phyloP scores from a whole-genome alignment of 1,140 invertebrate species.

The Leptonema lineaticorne region DNA sequence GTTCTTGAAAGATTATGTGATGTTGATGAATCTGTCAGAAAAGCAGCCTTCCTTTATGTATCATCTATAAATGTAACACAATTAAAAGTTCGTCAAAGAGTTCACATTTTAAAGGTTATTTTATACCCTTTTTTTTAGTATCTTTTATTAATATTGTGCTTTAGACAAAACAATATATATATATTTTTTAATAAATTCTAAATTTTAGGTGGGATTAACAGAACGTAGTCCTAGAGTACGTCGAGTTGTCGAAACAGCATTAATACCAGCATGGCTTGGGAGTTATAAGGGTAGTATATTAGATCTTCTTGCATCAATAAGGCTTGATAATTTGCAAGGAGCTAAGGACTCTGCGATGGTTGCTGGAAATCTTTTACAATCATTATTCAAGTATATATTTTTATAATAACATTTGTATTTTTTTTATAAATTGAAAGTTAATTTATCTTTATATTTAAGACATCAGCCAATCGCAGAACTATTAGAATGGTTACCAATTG shows the following conservation, averaged over 20 bases:
- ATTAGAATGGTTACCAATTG: slow-evolving; percentile 54
- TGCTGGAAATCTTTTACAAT: slow-evolving; percentile 52
- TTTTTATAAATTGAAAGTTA: background rate
- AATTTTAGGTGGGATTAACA: slow-evolving; percentile 50
- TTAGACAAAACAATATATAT: background rate
- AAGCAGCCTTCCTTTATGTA: slow-evolving; percentile 71
- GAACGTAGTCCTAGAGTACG: slow-evolving; percentile 52
- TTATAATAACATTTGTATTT: background rate
- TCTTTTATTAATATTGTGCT: too few species aligned
- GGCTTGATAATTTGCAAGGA: slow-evolving; percentile 52
- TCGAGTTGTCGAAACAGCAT: slow-evolving; percentile 53
- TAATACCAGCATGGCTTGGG: slow-evolving; percentile 53
- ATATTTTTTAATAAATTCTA: background rate
- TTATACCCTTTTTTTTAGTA: slow-evolving; percentile 7
- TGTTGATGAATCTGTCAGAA: slow-evolving; percentile 72
- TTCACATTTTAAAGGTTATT: slow-evolving; percentile 51
- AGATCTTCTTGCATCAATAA: slow-evolving; percentile 51
- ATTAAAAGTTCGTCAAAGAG: slow-evolving; percentile 50
- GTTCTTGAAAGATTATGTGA: slow-evolving; percentile 73
- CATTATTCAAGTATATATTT: slow-evolving; percentile 51
- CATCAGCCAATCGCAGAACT: slow-evolving; percentile 52
- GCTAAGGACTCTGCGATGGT: slow-evolving; percentile 55
- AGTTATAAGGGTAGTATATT: slow-evolving; percentile 53
- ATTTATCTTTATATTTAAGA: slow-evolving; percentile 40
- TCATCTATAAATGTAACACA: slow-evolving; percentile 56